Conservation (phyloP, 2,888 invertebrate species). For the Mythimna impura region DNA sequence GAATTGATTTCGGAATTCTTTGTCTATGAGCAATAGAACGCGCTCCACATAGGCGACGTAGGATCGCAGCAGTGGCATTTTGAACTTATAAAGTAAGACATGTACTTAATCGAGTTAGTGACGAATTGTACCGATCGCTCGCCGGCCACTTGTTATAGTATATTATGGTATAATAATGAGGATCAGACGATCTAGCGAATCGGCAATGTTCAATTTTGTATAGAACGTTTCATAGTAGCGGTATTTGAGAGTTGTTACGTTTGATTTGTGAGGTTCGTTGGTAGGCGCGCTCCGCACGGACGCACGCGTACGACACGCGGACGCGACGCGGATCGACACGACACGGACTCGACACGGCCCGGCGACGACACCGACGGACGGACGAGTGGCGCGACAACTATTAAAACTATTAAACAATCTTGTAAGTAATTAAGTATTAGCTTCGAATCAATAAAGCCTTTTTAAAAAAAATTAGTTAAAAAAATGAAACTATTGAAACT, state of each 20-base stretch:
- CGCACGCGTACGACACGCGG: conserved; percentile 55
- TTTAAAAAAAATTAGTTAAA: conserved; percentile 88
- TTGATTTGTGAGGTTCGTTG: conserved; percentile 84
- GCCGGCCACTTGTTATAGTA: conserved; percentile 87
- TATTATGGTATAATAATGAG: conserved; percentile 71
- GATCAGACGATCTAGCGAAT: conserved; percentile 87
- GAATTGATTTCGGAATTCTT: conserved; percentile 89
- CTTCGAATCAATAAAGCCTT: conserved; percentile 90
- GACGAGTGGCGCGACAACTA: conserved; percentile 81
- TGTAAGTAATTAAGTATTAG: conserved; percentile 90
- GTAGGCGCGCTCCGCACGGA: conserved; percentile 72
- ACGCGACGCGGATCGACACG: conserved; percentile 60
- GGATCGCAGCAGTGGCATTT: conserved; percentile 89
- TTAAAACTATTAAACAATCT: conserved; percentile 88
- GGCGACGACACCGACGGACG: conserved; percentile 57
- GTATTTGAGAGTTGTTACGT: conserved; percentile 89
- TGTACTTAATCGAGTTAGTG: conserved; percentile 87
- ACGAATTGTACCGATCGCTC: conserved; percentile 80
- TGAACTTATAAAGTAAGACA: conserved; percentile 88
- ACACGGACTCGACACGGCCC: conserved; percentile 47
- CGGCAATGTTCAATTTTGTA: conserved; percentile 90
- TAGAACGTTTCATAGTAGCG: conserved; percentile 90
- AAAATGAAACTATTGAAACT: conserved; percentile 87
- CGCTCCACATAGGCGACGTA: conserved; percentile 85
- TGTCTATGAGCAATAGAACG: conserved; percentile 85